A percentile compares a stretch with the other conserved stretches of the same genome.
Evolutionary conservation across 2,797 vertebrate species (phyloP).

Genomic region (Valencia hispanica): DNA sequence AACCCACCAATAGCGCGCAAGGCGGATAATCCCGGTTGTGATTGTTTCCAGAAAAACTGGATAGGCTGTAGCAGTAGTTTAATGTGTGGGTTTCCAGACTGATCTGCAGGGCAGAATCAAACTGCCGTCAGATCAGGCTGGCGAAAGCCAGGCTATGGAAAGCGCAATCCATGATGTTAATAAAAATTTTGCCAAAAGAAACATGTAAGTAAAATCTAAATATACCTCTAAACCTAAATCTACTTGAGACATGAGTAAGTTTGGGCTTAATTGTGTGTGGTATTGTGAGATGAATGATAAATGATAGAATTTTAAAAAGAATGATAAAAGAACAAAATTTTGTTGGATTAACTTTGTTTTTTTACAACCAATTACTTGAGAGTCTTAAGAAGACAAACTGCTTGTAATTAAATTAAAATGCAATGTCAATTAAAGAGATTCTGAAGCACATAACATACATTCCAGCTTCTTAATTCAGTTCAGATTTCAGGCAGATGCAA

Average conservation of each 20-base stretch:
- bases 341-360: neutral
- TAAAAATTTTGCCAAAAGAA: neutral
- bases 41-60: no score
- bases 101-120: no score
- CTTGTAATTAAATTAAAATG: constrained; percentile 22
- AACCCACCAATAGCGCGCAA: no score
- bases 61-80: no score
- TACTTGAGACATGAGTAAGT: neutral
- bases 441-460: neutral
- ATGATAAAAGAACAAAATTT: neutral
- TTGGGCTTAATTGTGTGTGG: neutral
- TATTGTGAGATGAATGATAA: neutral
- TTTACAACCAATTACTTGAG: neutral
- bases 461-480: constrained; percentile 36
- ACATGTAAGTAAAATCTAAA: neutral
- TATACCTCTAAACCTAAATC: neutral
- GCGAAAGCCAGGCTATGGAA: neutral
- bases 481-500: constrained; percentile 47
- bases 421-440: constrained; percentile 31
- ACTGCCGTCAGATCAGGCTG: no score
- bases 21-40: no score
- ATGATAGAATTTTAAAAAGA: no score
- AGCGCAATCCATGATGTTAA: neutral
- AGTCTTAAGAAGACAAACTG: constrained; percentile 4
- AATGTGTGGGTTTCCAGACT: no score